phyloP scores from a whole-genome alignment of 2,888 invertebrate genomes.

The Iselma pallidipennis region DNA sequence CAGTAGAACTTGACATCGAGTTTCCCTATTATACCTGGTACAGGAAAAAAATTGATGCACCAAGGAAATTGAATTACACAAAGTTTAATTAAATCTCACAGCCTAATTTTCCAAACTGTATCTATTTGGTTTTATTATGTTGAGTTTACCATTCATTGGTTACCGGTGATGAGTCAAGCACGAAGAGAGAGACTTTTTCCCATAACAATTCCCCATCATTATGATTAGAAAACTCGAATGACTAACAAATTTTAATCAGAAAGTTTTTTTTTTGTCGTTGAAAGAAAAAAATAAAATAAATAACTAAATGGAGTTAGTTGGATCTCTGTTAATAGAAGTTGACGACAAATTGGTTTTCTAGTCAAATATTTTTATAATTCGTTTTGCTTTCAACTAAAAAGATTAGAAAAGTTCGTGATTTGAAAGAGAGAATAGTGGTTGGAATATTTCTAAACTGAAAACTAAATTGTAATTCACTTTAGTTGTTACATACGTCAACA shows the following conservation, averaged over 20 bases:
- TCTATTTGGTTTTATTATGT: conserved; percentile 25
- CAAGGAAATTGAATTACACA: conserved; percentile 26
- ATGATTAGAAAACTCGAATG: too few species aligned
- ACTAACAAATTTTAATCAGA: not conserved
- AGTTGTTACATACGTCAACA: not conserved
- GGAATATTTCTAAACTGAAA: not conserved
- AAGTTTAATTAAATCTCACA: conserved; percentile 36
- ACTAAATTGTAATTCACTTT: not conserved
- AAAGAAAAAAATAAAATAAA: too few species aligned
- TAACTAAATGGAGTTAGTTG: too few species aligned
- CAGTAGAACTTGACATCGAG: too few species aligned
- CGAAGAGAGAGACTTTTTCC: not conserved
- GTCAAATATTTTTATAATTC: too few species aligned
- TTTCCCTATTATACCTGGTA: too few species aligned
- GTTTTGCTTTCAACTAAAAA: too few species aligned
- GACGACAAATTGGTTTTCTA: too few species aligned
- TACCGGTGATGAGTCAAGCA: not conserved
- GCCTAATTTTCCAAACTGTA: conserved; percentile 33
- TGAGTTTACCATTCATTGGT: not conserved
- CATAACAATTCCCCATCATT: too few species aligned
- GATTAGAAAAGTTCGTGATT: too few species aligned
- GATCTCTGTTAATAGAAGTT: too few species aligned
- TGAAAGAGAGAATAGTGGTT: not conserved
- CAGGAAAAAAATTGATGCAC: not conserved
- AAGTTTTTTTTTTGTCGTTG: not conserved